A percentile compares a stretch with the other conserved stretches of the same genome.
phyloP scores from a whole-genome alignment of 2,888 invertebrate species.

The Mamestra brassicae region DNA sequence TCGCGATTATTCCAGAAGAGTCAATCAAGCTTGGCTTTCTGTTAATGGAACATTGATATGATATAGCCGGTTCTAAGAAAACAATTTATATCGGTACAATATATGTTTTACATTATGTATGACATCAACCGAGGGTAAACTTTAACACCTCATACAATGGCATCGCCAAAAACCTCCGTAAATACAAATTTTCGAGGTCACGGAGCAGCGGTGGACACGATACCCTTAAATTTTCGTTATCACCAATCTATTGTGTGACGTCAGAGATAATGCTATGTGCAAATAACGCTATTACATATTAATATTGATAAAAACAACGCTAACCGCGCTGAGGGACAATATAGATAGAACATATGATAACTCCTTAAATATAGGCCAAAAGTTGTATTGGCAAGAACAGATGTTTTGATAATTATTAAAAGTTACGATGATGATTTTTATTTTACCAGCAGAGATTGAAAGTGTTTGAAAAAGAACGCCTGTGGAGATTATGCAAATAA shows the following conservation, averaged over 20 bases:
- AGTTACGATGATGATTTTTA: constrained; percentile 15
- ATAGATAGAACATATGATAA: constrained; percentile 55
- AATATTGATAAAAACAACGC: constrained; percentile 64
- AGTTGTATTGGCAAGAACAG: constrained; percentile 11
- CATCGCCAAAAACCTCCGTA: constrained; percentile 77
- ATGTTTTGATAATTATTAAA: constrained; percentile 24
- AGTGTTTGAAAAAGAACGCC: constrained; percentile 40
- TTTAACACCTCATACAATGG: constrained; percentile 46
- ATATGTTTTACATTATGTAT: constrained; percentile 33
- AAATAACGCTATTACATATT: constrained; percentile 67
- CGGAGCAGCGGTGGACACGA: constrained; percentile 69
- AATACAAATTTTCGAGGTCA: constrained; percentile 80
- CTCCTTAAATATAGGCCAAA: constrained; percentile 23
- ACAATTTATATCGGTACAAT: constrained; percentile 12
- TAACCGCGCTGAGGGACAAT: constrained; percentile 34
- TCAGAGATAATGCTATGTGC: constrained; percentile 69
- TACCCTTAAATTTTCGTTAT: constrained; percentile 78
- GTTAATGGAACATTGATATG: constrained; percentile 3
- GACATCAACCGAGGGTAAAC: constrained; percentile 54
- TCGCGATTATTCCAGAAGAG: constrained; percentile 49
- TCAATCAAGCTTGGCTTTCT: constrained; percentile 6
- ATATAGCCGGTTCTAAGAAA: constrained; percentile 8
- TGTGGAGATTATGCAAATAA: constrained; percentile 40
- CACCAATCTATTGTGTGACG: constrained; percentile 77
- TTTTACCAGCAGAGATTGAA: constrained; percentile 25